These are phyloP conservation scores for Phocides pigmalion DNA, from an alignment of 1,140 invertebrate genomes.

Conservation along the genomic window DNA sequence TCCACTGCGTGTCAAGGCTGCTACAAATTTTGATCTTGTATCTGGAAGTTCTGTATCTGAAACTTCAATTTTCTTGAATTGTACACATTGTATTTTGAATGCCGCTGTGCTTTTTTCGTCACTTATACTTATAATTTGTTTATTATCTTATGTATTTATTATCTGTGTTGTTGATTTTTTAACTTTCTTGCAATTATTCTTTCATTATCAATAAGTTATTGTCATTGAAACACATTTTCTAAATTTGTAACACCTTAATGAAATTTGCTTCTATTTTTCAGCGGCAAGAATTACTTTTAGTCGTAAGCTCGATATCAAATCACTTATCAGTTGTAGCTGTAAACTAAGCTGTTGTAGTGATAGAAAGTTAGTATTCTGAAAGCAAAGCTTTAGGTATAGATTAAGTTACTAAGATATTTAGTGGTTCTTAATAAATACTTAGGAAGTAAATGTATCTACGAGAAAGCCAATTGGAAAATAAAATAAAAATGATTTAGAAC, in stretches of 20 bases:
- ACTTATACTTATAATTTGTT: too few relatives aligned
- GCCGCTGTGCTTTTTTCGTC: background rate
- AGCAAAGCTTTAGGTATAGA: constrained; percentile 32
- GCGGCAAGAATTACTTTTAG: constrained; percentile 17
- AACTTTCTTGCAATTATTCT: too few relatives aligned
- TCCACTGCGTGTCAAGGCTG: constrained; percentile 43
- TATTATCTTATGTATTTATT: too few relatives aligned
- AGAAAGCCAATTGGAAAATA: constrained; percentile 34
- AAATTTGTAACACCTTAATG: constrained; percentile 34
- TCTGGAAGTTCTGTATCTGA: background rate
- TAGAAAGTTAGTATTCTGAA: constrained; percentile 18
- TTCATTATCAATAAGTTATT: too few relatives aligned
- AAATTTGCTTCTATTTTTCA: constrained; percentile 20
- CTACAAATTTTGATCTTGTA: constrained; percentile 26
- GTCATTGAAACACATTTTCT: background rate
- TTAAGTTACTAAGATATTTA: constrained; percentile 10
- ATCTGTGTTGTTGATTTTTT: too few relatives aligned
- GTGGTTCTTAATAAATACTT: constrained; percentile 21
- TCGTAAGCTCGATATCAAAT: constrained; percentile 12
- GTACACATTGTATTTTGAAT: constrained; percentile 3
- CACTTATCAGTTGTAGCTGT: constrained; percentile 23
- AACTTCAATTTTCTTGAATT: too few relatives aligned
- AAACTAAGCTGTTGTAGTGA: constrained; percentile 17
- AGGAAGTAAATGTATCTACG: constrained; percentile 28
- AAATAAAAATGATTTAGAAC: constrained; percentile 29